Percentiles rank a stretch among this genome's conserved stretches.
Conservation (phyloP, 2,797 vertebrate species). For the Scomberomorus guttatus region DNA sequence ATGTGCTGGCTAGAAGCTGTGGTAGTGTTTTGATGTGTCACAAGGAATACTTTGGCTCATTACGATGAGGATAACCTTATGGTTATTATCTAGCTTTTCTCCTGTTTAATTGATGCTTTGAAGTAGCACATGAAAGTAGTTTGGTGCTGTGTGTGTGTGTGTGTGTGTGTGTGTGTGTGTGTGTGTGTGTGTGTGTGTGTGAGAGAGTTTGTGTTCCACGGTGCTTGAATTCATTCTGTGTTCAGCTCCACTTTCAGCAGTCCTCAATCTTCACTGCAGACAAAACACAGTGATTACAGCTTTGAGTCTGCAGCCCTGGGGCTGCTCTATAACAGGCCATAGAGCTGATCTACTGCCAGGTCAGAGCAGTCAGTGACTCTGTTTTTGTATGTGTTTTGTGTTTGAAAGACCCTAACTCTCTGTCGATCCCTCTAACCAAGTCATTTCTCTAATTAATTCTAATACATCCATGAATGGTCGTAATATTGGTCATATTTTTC, state of each 20-base stretch:
- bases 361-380: slow-evolving; percentile 26
- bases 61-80: slow-evolving; percentile 70
- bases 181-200: neutral
- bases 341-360: slow-evolving; percentile 64
- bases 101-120: slow-evolving; percentile 81
- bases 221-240: slow-evolving; percentile 59
- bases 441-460: neutral
- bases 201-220: slow-evolving; percentile 25
- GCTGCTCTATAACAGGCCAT: slow-evolving; percentile 58
- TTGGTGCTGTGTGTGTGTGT: slow-evolving; percentile 19
- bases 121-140: slow-evolving; percentile 79
- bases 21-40: slow-evolving; percentile 76
- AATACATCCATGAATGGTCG: neutral
- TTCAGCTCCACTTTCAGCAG: slow-evolving; percentile 68
- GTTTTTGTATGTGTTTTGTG: slow-evolving; percentile 15
- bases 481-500: neutral
- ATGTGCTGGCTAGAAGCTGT: slow-evolving; percentile 55
- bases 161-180: slow-evolving; percentile 10
- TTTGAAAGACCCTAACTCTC: slow-evolving; percentile 23
- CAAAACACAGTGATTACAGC: slow-evolving; percentile 78
- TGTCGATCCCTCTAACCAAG: neutral
- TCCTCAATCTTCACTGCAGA: slow-evolving; percentile 73
- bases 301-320: slow-evolving; percentile 67
- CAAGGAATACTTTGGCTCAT: slow-evolving; percentile 70
- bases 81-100: slow-evolving; percentile 75